A percentile compares a stretch with the other conserved stretches of the same genome.
These are phyloP conservation scores for Cinclus cinclus DNA, from an alignment of 2,113 vertebrate genomes.

Conservation along the genomic window DNA sequence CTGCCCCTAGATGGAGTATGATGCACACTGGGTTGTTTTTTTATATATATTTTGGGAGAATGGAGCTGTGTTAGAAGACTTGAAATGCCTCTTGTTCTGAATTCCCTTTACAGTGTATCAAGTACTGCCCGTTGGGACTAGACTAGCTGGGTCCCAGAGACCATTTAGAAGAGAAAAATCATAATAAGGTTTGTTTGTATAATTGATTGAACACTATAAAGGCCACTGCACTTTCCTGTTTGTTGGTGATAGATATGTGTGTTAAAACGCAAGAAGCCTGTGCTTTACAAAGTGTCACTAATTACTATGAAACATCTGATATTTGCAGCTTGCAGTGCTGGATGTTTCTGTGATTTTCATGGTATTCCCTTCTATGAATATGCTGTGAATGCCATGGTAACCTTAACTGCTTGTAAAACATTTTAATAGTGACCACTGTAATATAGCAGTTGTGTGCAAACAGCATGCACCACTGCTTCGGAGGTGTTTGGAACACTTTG, in stretches of 20 bases:
- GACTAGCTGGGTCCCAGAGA: slow-evolving; percentile 33
- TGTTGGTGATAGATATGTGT: background rate
- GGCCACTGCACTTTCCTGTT: background rate
- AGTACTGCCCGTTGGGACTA: background rate
- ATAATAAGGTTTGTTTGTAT: slow-evolving; percentile 18
- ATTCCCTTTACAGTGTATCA: slow-evolving; percentile 50
- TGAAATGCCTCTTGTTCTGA: slow-evolving; percentile 62
- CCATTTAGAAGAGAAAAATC: slow-evolving; percentile 14
- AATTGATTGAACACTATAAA: background rate
- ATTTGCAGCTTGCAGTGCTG: background rate
- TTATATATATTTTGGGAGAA: slow-evolving; percentile 18
- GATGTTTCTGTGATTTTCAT: slow-evolving; percentile 10
- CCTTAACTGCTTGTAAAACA: slow-evolving; percentile 30
- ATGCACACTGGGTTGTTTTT: background rate
- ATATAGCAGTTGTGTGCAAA: slow-evolving; percentile 47
- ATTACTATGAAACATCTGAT: background rate
- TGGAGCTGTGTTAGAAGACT: slow-evolving; percentile 50
- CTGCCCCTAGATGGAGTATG: slow-evolving; percentile 75
- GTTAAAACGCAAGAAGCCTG: background rate
- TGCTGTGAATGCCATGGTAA: slow-evolving; percentile 31
- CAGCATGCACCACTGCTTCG: background rate
- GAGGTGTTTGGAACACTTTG: background rate
- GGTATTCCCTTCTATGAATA: background rate
- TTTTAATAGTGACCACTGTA: slow-evolving; percentile 53
- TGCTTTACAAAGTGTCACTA: background rate